These are phyloP conservation scores for Petrolisthes manimaculis DNA, from an alignment of 2,888 invertebrate genomes.

Conservation along the genomic window DNA sequence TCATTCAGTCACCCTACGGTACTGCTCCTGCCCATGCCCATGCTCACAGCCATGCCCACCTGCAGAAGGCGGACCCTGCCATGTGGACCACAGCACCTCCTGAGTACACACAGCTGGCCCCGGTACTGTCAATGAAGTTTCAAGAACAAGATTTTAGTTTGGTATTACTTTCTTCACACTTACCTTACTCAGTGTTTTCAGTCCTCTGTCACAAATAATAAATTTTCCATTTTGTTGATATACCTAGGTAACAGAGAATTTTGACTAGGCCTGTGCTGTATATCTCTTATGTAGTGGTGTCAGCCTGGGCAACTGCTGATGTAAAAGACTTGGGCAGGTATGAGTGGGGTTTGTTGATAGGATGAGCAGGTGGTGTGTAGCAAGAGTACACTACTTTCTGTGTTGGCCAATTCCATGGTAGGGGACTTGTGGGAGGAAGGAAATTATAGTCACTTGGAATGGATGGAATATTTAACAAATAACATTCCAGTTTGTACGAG, in stretches of 20 bases:
- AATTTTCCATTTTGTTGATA: background rate
- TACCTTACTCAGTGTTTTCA: too few relatives aligned
- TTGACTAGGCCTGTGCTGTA: background rate
- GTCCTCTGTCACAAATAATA: background rate
- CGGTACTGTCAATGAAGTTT: slow-evolving; percentile 22
- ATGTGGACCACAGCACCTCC: slow-evolving; percentile 51
- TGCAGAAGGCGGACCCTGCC: slow-evolving; percentile 48
- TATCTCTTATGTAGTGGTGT: too few relatives aligned
- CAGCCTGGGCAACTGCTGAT: too few relatives aligned
- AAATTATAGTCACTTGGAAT: too few relatives aligned
- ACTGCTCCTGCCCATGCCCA: slow-evolving; percentile 44
- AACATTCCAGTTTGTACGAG: too few relatives aligned
- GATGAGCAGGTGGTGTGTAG: too few relatives aligned
- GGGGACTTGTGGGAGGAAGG: too few relatives aligned
- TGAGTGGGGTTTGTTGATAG: too few relatives aligned
- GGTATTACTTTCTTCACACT: background rate
- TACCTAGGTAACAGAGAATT: background rate
- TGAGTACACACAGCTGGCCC: slow-evolving; percentile 48
- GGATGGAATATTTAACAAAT: too few relatives aligned
- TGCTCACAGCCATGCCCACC: slow-evolving; percentile 48
- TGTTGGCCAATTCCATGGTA: too few relatives aligned
- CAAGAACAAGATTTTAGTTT: background rate
- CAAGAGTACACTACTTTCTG: too few relatives aligned
- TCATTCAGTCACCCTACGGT: slow-evolving; percentile 48
- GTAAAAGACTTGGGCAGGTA: too few relatives aligned